A percentile compares a stretch with the other conserved stretches of the same genome.
These are phyloP conservation scores for Pyxicephalus adspersus DNA, from an alignment of 2,113 vertebrate genomes.

Conservation along the genomic window DNA sequence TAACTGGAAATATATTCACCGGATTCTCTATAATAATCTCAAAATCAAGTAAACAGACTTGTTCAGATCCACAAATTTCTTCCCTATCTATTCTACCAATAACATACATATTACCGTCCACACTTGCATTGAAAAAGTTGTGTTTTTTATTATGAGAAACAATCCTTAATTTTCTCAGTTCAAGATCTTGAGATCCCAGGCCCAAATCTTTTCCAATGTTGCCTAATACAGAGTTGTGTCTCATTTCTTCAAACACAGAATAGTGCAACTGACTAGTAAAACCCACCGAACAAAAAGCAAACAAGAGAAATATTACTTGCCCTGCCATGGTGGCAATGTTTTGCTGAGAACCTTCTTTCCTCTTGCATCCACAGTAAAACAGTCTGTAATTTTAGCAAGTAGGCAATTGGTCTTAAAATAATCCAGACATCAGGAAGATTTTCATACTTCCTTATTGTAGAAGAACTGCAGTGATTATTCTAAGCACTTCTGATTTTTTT, in stretches of 20 bases:
- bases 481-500: neutral
- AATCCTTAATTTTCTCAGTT: slow-evolving; percentile 67
- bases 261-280: slow-evolving; percentile 69
- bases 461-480: slow-evolving; percentile 21
- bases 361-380: neutral
- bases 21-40: slow-evolving; percentile 75
- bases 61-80: slow-evolving; percentile 66
- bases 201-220: slow-evolving; percentile 74
- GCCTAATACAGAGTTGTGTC: slow-evolving; percentile 73
- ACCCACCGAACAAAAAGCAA: slow-evolving; percentile 62
- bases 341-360: neutral
- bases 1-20: slow-evolving; percentile 69
- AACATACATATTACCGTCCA: slow-evolving; percentile 72
- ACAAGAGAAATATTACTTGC: slow-evolving; percentile 71
- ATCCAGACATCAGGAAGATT: neutral
- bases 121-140: slow-evolving; percentile 71
- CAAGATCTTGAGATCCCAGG: slow-evolving; percentile 65
- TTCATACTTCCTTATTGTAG: neutral
- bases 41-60: slow-evolving; percentile 67
- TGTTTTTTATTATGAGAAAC: slow-evolving; percentile 69
- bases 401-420: neutral
- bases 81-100: slow-evolving; percentile 76
- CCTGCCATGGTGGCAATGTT: neutral
- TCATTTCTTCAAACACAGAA: slow-evolving; percentile 75
- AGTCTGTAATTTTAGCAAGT: neutral